Conservation (phyloP, 2,113 vertebrate genomes). For the Dinomys branickii region DNA sequence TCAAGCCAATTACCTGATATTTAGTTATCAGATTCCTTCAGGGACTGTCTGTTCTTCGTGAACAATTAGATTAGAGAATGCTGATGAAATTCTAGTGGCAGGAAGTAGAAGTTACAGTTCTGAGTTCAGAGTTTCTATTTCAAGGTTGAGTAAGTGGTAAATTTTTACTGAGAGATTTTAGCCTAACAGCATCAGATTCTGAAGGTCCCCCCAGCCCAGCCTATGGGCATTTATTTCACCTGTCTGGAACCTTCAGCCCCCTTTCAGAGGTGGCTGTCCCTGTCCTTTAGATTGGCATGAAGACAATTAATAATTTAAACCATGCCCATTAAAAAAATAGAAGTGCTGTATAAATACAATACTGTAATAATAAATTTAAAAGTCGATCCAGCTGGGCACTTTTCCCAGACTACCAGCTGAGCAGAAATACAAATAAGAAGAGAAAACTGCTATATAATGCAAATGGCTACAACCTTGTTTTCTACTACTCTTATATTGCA, state of each 20-base stretch:
- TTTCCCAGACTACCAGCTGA: constrained; percentile 76
- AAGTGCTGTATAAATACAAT: constrained; percentile 75
- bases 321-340: constrained; percentile 62
- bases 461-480: constrained; percentile 54
- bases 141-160: constrained; percentile 73
- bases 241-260: neutral
- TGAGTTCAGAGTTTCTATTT: constrained; percentile 79
- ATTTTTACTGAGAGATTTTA: constrained; percentile 60
- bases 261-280: constrained; percentile 33
- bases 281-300: constrained; percentile 63
- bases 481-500: constrained; percentile 44
- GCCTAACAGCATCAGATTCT: constrained; percentile 44
- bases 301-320: constrained; percentile 80
- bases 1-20: constrained; percentile 67
- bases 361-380: constrained; percentile 77
- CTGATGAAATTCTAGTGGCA: constrained; percentile 74
- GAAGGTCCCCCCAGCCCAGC: neutral
- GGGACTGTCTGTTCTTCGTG: constrained; percentile 65
- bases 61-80: constrained; percentile 74
- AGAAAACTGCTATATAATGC: constrained; percentile 51
- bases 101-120: constrained; percentile 70
- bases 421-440: constrained; percentile 69
- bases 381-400: constrained; percentile 74
- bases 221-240: neutral
- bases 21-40: constrained; percentile 72